phyloP scores from a whole-genome alignment of 1,140 invertebrate genomes.

The Bombus haemorrhoidalis region DNA sequence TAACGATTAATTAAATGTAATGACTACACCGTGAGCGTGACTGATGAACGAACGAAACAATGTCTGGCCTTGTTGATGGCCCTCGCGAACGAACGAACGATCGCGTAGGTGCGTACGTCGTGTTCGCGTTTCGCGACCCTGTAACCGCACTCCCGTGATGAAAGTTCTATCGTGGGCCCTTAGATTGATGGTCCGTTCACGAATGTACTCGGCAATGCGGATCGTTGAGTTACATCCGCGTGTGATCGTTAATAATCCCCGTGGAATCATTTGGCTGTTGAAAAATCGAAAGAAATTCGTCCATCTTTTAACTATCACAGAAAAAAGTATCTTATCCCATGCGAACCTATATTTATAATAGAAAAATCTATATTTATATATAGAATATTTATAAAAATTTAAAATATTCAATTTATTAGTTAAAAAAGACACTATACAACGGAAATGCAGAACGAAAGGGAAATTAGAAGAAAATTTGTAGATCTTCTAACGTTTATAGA shows the following conservation, averaged over 20 bases:
- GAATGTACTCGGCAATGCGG: not conserved
- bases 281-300: not conserved
- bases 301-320: not conserved
- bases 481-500: not conserved
- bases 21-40: constrained; percentile 71
- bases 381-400: too few species aligned
- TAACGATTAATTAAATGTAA: constrained; percentile 82
- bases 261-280: not conserved
- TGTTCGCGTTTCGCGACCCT: constrained; percentile 23
- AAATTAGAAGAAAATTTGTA: too few species aligned
- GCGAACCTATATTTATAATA: too few species aligned
- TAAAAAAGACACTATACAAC: too few species aligned
- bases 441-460: too few species aligned
- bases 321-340: not conserved
- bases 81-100: constrained; percentile 34
- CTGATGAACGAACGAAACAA: constrained; percentile 78
- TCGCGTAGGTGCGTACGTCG: constrained; percentile 45
- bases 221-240: not conserved
- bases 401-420: too few species aligned
- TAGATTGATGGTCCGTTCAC: constrained; percentile 5
- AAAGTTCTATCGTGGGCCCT: constrained; percentile 11
- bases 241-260: constrained; percentile 4
- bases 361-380: too few species aligned
- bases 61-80: constrained; percentile 68
- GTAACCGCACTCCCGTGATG: constrained; percentile 28